Evolutionary conservation across 2,113 vertebrate species (phyloP).

Genomic region (Neopipo cinnamomea): DNA sequence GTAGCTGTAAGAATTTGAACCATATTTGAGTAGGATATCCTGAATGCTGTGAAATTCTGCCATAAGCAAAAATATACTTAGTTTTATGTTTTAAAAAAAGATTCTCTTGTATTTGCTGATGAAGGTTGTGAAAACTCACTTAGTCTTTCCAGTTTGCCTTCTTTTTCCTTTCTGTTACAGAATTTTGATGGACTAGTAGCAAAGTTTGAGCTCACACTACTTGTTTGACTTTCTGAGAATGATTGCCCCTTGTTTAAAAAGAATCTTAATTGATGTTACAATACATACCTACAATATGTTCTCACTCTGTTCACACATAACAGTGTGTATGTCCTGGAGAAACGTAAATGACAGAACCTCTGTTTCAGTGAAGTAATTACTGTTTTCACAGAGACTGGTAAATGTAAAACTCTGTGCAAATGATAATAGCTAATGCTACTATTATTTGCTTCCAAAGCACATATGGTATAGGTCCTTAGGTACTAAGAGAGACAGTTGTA

Average conservation of each 20-base stretch:
- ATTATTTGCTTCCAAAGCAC: not conserved
- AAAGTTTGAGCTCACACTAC: not conserved
- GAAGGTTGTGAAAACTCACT: not conserved
- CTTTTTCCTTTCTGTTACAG: not conserved
- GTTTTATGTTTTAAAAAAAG: not conserved
- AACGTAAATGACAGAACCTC: not conserved
- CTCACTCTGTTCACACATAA: not conserved
- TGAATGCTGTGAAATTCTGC: not conserved
- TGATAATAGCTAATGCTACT: not conserved
- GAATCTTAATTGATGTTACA: not conserved
- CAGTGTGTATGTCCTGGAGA: not conserved
- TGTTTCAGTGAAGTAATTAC: not conserved
- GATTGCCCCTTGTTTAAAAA: not conserved
- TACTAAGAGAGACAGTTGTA: not conserved
- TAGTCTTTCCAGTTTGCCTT: not conserved
- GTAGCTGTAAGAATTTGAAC: not conserved
- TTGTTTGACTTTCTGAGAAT: not conserved
- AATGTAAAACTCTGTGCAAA: not conserved
- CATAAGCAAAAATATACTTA: not conserved
- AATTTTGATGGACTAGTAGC: not conserved
- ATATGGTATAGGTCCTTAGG: not conserved
- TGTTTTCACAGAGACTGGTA: not conserved
- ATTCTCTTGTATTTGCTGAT: not conserved
- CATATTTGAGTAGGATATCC: not conserved
- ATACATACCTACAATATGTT: not conserved